Evolutionary conservation across 2,113 vertebrate species (phyloP).

Genomic region (Cromileptes altivelis): DNA sequence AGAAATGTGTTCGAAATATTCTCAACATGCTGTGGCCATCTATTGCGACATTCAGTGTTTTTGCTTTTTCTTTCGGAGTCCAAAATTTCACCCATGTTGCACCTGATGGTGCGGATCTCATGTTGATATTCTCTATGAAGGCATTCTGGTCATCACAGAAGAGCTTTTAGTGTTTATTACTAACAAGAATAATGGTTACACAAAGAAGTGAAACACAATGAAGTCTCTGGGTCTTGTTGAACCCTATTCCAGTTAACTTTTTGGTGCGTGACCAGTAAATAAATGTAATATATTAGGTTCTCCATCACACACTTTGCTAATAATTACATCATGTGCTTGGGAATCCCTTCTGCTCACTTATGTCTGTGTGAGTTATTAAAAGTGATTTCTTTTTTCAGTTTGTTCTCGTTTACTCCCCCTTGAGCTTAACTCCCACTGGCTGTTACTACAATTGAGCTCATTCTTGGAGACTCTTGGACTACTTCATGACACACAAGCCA

Average conservation of each 20-base stretch:
- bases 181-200: background rate
- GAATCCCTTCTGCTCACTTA: constrained; percentile 19
- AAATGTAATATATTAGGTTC: background rate
- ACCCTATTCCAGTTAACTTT: background rate
- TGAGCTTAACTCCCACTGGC: constrained; percentile 48
- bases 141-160: background rate
- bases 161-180: background rate
- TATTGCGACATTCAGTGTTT: too few relatives aligned
- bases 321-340: constrained; percentile 38
- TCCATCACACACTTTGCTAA: constrained; percentile 31
- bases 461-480: constrained; percentile 43
- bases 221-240: background rate
- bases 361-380: constrained; percentile 22
- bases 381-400: constrained; percentile 29
- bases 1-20: background rate
- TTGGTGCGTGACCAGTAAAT: background rate
- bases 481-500: constrained; percentile 38
- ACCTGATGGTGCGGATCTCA: background rate
- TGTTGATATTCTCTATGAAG: background rate
- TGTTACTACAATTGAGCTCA: constrained; percentile 51
- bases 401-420: constrained; percentile 32
- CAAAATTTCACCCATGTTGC: background rate
- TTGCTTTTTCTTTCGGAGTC: background rate
- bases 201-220: background rate
- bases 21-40: background rate